Percentiles rank a stretch among this genome's conserved stretches.
Conservation (phyloP, 2,797 vertebrate species). For the Sebastolobus alascanus region DNA sequence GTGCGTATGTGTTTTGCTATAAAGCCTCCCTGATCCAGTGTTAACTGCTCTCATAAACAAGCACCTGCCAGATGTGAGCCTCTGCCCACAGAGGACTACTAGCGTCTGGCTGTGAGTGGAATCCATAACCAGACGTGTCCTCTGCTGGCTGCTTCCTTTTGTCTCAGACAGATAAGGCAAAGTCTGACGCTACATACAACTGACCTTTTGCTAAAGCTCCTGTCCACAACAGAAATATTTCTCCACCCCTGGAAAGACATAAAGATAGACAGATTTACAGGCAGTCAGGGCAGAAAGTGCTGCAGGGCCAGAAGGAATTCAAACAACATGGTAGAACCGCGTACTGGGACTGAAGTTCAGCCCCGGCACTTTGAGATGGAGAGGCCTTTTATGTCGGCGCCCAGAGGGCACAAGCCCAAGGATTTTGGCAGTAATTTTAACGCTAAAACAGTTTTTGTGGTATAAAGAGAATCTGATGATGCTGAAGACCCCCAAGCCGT, state of each 20-base stretch:
- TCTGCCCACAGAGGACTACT: slow-evolving; percentile 61
- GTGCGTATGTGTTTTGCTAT: slow-evolving; percentile 45
- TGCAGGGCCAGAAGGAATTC: not conserved
- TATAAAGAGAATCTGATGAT: not conserved
- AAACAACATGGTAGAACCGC: not conserved
- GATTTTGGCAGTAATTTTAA: not conserved
- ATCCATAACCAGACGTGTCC: slow-evolving; percentile 62
- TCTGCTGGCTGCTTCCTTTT: slow-evolving; percentile 33
- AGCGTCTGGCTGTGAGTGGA: slow-evolving; percentile 54
- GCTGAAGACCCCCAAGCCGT: not conserved
- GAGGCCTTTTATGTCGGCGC: not conserved
- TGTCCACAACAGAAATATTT: slow-evolving; percentile 32
- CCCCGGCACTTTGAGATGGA: not conserved
- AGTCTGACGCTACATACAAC: slow-evolving; percentile 39
- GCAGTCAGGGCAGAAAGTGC: not conserved
- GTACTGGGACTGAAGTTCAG: not conserved
- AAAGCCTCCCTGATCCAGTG: slow-evolving; percentile 69
- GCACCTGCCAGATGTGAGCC: slow-evolving; percentile 75
- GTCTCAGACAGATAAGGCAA: slow-evolving; percentile 46
- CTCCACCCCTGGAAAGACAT: slow-evolving; percentile 3
- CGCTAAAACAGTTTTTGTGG: not conserved
- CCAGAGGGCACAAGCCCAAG: not conserved
- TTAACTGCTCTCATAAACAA: slow-evolving; percentile 79
- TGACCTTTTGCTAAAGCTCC: slow-evolving; percentile 52
- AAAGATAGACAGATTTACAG: slow-evolving; percentile 4